Conservation (phyloP, 1,140 invertebrate genomes). For the Sminthurides bifidus region DNA sequence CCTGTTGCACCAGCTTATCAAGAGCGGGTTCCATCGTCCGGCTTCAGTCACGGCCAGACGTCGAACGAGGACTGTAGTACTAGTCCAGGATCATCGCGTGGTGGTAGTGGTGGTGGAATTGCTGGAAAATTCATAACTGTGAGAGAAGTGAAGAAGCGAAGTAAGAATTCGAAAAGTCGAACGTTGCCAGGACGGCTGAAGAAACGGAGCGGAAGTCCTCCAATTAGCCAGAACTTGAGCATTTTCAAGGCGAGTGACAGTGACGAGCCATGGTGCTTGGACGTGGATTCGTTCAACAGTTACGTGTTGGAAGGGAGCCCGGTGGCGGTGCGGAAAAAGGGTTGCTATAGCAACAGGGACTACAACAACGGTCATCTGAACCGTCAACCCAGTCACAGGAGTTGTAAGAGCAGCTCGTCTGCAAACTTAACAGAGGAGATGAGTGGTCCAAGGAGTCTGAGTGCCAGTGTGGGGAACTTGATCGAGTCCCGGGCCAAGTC, state of each 20-base stretch:
- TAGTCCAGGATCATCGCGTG: background rate
- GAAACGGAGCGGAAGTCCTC: slow-evolving; percentile 17
- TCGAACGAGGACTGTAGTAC: too few relatives aligned
- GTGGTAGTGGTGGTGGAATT: slow-evolving; percentile 9
- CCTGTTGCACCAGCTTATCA: too few relatives aligned
- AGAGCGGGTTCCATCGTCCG: too few relatives aligned
- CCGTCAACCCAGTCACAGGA: too few relatives aligned
- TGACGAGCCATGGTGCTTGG: slow-evolving; percentile 26
- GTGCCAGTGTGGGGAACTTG: too few relatives aligned
- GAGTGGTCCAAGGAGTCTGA: background rate
- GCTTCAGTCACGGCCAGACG: too few relatives aligned
- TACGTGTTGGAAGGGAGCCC: background rate
- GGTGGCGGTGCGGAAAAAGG: background rate
- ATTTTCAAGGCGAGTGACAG: slow-evolving; percentile 16
- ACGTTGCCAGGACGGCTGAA: slow-evolving; percentile 28
- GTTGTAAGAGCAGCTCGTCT: too few relatives aligned
- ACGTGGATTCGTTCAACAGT: slow-evolving; percentile 23
- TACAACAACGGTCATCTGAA: too few relatives aligned
- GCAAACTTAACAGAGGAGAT: too few relatives aligned
- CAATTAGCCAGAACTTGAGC: slow-evolving; percentile 15
- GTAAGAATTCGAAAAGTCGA: slow-evolving; percentile 25
- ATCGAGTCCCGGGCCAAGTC: too few relatives aligned
- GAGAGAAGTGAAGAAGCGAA: slow-evolving; percentile 29
- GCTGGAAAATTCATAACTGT: too few relatives aligned
- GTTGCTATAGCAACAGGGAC: too few relatives aligned